phyloP scores from a whole-genome alignment of 2,888 invertebrate species.

The Coelinius sp. region DNA sequence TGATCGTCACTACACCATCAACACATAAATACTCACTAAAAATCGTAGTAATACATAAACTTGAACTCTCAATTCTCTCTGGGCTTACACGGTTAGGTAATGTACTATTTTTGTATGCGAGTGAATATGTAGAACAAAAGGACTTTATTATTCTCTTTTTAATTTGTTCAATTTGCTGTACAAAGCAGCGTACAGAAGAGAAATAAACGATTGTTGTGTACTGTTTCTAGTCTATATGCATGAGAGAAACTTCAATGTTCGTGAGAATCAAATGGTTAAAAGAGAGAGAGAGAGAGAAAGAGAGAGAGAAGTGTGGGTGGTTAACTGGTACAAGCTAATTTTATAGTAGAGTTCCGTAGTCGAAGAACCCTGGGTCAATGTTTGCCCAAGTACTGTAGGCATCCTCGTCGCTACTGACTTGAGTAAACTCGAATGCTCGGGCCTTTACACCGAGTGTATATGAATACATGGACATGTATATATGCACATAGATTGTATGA shows the following conservation, averaged over 20 bases:
- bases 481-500: too few species aligned
- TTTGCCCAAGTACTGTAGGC: conserved; percentile 34
- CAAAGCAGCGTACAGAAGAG: conserved; percentile 36
- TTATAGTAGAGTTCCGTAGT: conserved; percentile 39
- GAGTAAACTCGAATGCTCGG: conserved; percentile 20
- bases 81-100: not conserved
- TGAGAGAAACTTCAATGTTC: conserved; percentile 18
- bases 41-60: conserved; percentile 4
- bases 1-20: conserved; percentile 50
- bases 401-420: conserved; percentile 27
- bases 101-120: conserved; percentile 44
- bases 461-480: conserved; percentile 1
- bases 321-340: conserved; percentile 41
- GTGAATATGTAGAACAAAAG: conserved; percentile 58
- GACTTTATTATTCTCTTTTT: conserved; percentile 45
- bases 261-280: conserved; percentile 20
- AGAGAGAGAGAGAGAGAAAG: not conserved
- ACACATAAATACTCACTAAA: conserved; percentile 5
- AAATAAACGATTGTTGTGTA: conserved; percentile 33
- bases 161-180: conserved; percentile 36
- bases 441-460: conserved; percentile 1
- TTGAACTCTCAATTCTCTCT: conserved; percentile 5
- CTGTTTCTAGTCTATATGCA: not conserved
- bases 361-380: conserved; percentile 39
- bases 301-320: conserved; percentile 11